Conservation (phyloP, 2,113 vertebrate genomes). For the Crypturellus undulatus region DNA sequence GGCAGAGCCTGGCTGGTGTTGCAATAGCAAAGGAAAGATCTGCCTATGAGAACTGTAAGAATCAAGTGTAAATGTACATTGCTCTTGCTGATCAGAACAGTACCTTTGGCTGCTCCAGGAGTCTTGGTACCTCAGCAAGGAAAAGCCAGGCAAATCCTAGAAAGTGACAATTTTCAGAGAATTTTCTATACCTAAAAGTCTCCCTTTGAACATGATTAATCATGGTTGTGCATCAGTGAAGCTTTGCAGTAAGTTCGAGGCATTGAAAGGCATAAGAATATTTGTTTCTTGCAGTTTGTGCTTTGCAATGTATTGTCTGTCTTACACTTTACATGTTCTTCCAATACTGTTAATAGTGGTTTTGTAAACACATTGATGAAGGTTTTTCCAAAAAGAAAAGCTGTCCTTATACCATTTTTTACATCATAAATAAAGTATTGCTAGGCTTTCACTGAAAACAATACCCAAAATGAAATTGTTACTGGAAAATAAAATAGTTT, state of each 20-base stretch:
- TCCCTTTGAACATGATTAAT: neutral
- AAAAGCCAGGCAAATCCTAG: neutral
- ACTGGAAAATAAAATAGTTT: neutral
- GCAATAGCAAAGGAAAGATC: neutral
- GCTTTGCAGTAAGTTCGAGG: neutral
- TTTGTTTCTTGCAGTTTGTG: neutral
- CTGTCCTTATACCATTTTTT: neutral
- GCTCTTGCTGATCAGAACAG: neutral
- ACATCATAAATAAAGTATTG: neutral
- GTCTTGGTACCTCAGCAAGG: neutral
- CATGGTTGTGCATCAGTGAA: neutral
- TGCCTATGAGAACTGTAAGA: neutral
- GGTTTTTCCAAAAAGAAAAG: neutral
- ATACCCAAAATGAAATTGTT: neutral
- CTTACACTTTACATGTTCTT: neutral
- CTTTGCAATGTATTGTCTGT: neutral
- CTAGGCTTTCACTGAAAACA: neutral
- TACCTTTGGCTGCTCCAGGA: neutral
- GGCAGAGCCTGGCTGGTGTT: neutral
- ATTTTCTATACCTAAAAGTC: neutral
- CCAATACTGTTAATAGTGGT: neutral
- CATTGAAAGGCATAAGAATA: neutral
- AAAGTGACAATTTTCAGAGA: neutral
- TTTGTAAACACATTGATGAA: neutral
- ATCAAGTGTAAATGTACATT: accelerated